Conservation (phyloP, 2,113 vertebrate genomes). For the Hucho hucho region DNA sequence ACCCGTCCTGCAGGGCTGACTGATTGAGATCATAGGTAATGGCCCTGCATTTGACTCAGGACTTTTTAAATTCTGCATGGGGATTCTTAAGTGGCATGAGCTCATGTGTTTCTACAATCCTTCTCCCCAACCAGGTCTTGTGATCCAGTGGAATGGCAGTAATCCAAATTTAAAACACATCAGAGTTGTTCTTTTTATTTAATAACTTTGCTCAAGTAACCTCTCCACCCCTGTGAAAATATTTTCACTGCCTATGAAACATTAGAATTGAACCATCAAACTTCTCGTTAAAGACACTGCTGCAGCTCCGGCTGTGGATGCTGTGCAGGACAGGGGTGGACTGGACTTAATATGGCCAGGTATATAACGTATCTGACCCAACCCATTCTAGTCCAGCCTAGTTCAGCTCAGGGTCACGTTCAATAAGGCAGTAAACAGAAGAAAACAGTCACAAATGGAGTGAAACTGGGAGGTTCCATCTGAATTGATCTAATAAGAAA, state of each 20-base stretch:
- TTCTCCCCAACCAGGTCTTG: background rate
- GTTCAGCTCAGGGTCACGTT: constrained; percentile 5
- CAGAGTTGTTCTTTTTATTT: constrained; percentile 20
- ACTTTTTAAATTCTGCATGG: background rate
- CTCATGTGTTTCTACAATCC: constrained; percentile 32
- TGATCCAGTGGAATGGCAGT: constrained; percentile 1
- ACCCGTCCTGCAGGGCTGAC: background rate
- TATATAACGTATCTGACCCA: constrained; percentile 29
- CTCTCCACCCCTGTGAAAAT: constrained; percentile 54
- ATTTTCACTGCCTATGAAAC: constrained; percentile 56
- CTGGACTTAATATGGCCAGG: constrained; percentile 30
- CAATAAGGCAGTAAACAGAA: too few relatives aligned
- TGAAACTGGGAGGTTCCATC: too few relatives aligned
- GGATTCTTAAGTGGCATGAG: constrained; percentile 33
- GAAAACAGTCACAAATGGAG: too few relatives aligned
- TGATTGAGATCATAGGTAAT: constrained; percentile 23
- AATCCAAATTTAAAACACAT: constrained; percentile 18
- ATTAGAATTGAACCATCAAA: constrained; percentile 67
- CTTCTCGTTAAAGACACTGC: constrained; percentile 26
- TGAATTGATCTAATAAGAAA: too few relatives aligned
- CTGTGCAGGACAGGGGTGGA: background rate
- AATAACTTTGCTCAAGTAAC: constrained; percentile 35
- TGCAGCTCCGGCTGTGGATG: constrained; percentile 17
- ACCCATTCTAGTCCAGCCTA: constrained; percentile 5
- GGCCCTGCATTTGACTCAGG: constrained; percentile 8